Evolutionary conservation across 92 coral and sea anemone species (phyloP).

Genomic region (Phenganax stokvisi): DNA sequence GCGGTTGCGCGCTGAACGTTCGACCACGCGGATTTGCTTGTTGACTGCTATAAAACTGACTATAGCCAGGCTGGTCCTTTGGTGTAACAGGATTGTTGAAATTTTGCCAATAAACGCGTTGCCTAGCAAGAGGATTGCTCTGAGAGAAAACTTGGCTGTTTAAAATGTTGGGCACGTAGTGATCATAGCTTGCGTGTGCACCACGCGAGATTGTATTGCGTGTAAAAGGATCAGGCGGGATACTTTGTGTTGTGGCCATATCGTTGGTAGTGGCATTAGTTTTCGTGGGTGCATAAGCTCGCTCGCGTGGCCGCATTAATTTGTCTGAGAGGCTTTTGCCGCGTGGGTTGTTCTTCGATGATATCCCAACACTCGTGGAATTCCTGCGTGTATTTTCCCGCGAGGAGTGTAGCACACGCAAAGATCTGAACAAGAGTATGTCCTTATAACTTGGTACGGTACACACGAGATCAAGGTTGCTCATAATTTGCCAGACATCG

Average conservation of each 20-base stretch:
- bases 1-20: neutral
- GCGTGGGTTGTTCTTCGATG: neutral
- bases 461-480: conserved; percentile 74
- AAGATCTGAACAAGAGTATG: conserved; percentile 41
- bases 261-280: neutral
- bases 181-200: neutral
- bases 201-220: neutral
- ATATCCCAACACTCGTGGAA: conserved; percentile 24
- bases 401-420: conserved; percentile 32
- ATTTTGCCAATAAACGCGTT: neutral
- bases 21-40: neutral
- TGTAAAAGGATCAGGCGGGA: neutral
- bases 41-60: neutral
- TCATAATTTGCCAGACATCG: conserved; percentile 92
- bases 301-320: neutral
- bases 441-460: conserved; percentile 71
- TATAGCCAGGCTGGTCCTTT: neutral
- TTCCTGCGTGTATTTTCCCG: neutral
- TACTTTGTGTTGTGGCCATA: neutral
- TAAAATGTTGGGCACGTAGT: neutral
- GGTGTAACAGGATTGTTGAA: neutral
- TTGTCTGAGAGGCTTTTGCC: conserved; percentile 54
- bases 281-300: neutral
- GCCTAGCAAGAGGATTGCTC: neutral
- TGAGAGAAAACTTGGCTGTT: neutral